Conservation (phyloP, 2,888 invertebrate species). For the Peribatodes rhomboidaria region DNA sequence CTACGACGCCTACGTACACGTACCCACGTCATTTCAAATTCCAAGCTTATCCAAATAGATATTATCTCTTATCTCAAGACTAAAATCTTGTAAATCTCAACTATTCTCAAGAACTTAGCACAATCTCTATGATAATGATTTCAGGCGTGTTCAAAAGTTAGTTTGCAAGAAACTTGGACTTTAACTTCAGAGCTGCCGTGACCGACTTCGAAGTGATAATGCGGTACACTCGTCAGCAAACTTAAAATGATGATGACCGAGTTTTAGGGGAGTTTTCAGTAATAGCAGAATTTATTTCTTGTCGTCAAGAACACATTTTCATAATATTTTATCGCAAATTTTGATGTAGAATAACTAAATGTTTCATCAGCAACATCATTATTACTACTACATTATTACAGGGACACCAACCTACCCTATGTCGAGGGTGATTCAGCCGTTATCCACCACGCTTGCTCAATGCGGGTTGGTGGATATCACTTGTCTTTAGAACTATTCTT, state of each 20-base stretch:
- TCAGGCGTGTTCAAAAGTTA: slow-evolving; percentile 11
- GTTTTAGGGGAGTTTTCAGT: neutral
- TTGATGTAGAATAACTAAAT: too few relatives aligned
- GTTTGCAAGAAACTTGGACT: neutral
- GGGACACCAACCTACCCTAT: too few relatives aligned
- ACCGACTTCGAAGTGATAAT: slow-evolving; percentile 8
- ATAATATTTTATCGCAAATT: too few relatives aligned
- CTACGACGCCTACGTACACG: too few relatives aligned
- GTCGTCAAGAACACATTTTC: neutral
- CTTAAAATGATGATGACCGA: neutral
- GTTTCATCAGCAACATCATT: too few relatives aligned
- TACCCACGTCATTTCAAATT: too few relatives aligned
- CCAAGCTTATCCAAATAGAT: neutral
- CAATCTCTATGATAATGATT: slow-evolving; percentile 16
- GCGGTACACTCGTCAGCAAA: neutral
- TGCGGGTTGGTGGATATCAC: too few relatives aligned
- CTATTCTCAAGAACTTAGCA: slow-evolving; percentile 13
- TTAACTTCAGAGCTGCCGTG: neutral
- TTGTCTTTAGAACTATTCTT: too few relatives aligned
- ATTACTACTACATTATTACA: too few relatives aligned
- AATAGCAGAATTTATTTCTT: neutral
- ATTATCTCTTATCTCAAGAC: neutral
- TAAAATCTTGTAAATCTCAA: slow-evolving; percentile 1
- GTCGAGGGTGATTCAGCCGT: too few relatives aligned
- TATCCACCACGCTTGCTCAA: too few relatives aligned